Base-by-base conservation (phyloP, 1,140 invertebrate genomes). In the Pseudoatta argentina region DNA sequence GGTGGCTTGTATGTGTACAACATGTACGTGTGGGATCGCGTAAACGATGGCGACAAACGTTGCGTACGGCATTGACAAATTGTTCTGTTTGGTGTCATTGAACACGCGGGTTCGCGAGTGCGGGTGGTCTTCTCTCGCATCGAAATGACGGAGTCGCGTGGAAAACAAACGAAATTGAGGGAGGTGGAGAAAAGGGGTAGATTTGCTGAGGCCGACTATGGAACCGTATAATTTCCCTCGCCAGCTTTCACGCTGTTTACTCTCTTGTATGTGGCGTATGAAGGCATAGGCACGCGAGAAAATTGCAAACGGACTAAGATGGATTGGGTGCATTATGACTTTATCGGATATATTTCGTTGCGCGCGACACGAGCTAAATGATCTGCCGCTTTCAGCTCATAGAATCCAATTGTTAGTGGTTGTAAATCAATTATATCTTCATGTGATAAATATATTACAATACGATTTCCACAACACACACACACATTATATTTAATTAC, bases 241-340 rank as follows among this genome's bases (percentile, higher is more conserved):
- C 12, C 14, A 69, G 57, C 55, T 83, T 83, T 73, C 57, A 73
- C 79, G 55, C 39, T 55, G 55, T 75, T 83, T 61, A 83, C n/a
- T 63, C 59, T 63, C 39, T 39, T 67, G 53, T 8, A 82, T 24
- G 69, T 51, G 55, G 79, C 39, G 24, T 86, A 81, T 59, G 53
- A 86, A n/a, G 51, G 34, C 51, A 53, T 86, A 69, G 76, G 63
- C 83, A 86, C 76, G 76, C 76, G 83, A 86, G 63, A 86, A 86
- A 86, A 86, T 79, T 69, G 61, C 78, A 69, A 86, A 69, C 63
- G 39, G 83, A 86, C 76, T 79, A 86, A 81, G 83, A 86, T 86
- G 83, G 75, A 86, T 86, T 55, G 55, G 24, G 63, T 59, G 61
- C 55, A 48, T 57, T 67, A 86, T 53, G 64, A 79, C 75, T 86